These are phyloP conservation scores for Andrena minutula DNA, from an alignment of 2,888 invertebrate genomes.

Conservation along the genomic window DNA sequence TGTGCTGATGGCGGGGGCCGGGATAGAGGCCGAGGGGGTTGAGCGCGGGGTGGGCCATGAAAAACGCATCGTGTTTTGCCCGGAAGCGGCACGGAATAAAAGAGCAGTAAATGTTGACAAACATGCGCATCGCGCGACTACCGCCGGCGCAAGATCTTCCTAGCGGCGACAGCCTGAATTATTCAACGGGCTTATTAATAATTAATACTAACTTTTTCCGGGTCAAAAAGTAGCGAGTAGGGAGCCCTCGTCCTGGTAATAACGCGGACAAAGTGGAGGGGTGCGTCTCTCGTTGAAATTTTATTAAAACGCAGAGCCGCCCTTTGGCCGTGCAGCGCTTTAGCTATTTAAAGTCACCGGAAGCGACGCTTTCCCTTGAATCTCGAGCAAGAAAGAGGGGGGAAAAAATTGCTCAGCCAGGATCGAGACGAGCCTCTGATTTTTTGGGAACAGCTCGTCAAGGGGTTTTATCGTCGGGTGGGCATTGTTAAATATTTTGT, in stretches of 20 bases:
- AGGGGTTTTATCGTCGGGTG: too few relatives aligned
- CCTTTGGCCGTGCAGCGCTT: background rate
- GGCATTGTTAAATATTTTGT: too few relatives aligned
- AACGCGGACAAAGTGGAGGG: background rate
- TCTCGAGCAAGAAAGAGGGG: too few relatives aligned
- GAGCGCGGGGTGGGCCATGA: slow-evolving; percentile 25
- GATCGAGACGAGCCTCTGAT: background rate
- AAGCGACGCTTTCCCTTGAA: background rate
- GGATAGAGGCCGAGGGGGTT: background rate
- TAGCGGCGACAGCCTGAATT: slow-evolving; percentile 17
- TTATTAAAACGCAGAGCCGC: slow-evolving; percentile 7
- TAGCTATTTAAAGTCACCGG: background rate
- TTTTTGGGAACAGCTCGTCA: too few relatives aligned
- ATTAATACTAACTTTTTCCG: slow-evolving; percentile 27
- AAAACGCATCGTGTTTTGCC: slow-evolving; percentile 42
- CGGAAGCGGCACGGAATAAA: slow-evolving; percentile 16
- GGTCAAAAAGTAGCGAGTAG: slow-evolving; percentile 1
- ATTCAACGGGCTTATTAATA: slow-evolving; percentile 44
- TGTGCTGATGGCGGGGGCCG: slow-evolving; percentile 12
- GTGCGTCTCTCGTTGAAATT: slow-evolving; percentile 18
- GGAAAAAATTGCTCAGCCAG: background rate
- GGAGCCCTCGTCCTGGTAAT: background rate
- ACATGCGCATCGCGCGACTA: slow-evolving; percentile 9
- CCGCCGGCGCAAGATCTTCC: background rate
- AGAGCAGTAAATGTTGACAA: slow-evolving; percentile 40